Percentiles rank a stretch among this genome's conserved stretches.
phyloP scores from a whole-genome alignment of 2,113 vertebrate species.

The Spea bombifrons region DNA sequence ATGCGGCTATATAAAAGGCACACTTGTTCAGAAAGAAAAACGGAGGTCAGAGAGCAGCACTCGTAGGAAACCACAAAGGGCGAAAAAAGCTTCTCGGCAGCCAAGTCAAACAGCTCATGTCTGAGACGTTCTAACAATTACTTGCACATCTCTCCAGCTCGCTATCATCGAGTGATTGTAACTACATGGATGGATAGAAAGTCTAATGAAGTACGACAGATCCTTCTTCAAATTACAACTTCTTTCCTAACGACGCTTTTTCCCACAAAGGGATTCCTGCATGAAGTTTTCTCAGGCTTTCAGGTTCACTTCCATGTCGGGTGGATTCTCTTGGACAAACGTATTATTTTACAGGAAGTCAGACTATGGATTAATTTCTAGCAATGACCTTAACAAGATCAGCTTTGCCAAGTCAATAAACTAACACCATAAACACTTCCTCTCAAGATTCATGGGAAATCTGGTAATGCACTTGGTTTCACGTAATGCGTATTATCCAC shows the following conservation, averaged over 20 bases:
- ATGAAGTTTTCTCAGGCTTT: slow-evolving; percentile 2
- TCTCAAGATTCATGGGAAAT: neutral
- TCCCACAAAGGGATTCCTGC: neutral
- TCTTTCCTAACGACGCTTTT: slow-evolving; percentile 19
- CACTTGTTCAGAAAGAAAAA: slow-evolving; percentile 49
- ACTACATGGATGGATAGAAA: neutral
- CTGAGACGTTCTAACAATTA: slow-evolving; percentile 4
- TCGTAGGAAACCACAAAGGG: slow-evolving; percentile 33
- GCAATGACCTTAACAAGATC: neutral
- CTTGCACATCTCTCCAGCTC: neutral
- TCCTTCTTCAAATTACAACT: neutral
- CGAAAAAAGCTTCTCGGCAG: slow-evolving; percentile 5
- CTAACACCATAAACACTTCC: neutral
- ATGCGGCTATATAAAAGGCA: slow-evolving; percentile 42
- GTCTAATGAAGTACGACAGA: slow-evolving; percentile 1
- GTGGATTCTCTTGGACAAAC: neutral
- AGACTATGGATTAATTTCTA: slow-evolving; percentile 4
- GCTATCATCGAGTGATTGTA: neutral
- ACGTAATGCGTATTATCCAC: too few relatives aligned
- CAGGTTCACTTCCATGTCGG: neutral
- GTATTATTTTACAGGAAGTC: neutral
- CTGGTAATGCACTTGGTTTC: neutral
- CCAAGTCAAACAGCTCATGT: slow-evolving; percentile 47
- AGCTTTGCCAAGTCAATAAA: neutral
- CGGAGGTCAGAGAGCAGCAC: neutral